A percentile compares a stretch with the other conserved stretches of the same genome.
Conservation (phyloP, 2,797 vertebrate species). For the Channa striata region DNA sequence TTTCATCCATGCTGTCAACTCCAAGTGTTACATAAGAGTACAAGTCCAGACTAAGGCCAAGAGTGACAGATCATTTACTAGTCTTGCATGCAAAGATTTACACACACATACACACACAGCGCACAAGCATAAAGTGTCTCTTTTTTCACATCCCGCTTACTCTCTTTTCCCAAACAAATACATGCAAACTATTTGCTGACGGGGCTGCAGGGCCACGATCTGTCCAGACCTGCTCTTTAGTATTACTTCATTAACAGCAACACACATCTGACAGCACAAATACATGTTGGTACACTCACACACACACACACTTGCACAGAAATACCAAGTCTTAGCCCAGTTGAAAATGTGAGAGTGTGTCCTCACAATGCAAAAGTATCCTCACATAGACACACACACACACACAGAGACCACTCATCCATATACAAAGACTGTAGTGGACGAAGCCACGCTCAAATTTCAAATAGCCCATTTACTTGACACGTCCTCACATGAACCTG, state of each 20-base stretch:
- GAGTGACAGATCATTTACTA: conserved; percentile 47
- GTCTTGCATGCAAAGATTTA: conserved; percentile 47
- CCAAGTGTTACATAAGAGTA: conserved; percentile 37
- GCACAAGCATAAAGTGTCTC: conserved; percentile 9
- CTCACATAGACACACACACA: conserved; percentile 6
- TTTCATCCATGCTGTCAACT: conserved; percentile 13
- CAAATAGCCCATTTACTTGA: conserved; percentile 29
- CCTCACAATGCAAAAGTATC: too few species aligned
- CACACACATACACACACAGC: conserved; percentile 24
- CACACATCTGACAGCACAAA: conserved; percentile 15
- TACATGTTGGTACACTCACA: conserved; percentile 9
- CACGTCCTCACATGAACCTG: conserved; percentile 54
- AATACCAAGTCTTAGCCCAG: too few species aligned
- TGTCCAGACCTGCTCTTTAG: conserved; percentile 66
- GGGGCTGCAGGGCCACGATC: conserved; percentile 29
- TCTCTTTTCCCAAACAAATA: conserved; percentile 59
- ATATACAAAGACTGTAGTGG: not conserved
- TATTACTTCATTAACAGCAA: conserved; percentile 43
- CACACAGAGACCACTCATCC: conserved; percentile 11
- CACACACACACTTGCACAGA: not conserved
- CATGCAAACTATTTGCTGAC: conserved; percentile 70
- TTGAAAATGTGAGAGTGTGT: not conserved
- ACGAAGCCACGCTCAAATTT: conserved; percentile 21
- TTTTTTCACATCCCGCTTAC: not conserved
- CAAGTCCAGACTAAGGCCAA: conserved; percentile 51